These are phyloP conservation scores for Periparus ater DNA, from an alignment of 2,797 vertebrate genomes.

Conservation along the genomic window DNA sequence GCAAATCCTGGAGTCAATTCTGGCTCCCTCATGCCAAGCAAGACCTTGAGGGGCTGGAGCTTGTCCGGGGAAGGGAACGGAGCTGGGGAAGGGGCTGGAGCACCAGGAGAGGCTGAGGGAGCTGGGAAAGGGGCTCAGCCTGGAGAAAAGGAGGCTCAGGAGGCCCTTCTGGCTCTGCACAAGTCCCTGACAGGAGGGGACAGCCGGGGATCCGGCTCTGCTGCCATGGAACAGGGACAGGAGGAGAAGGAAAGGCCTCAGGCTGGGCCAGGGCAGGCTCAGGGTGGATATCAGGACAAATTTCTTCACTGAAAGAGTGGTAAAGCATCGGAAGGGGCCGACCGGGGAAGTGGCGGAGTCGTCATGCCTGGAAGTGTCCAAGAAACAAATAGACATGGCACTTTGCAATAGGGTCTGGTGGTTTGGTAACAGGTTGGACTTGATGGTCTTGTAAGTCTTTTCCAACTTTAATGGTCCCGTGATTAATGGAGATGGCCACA, in stretches of 20 bases:
- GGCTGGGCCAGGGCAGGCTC: accelerated
- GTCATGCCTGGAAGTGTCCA: background rate
- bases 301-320: too few species aligned
- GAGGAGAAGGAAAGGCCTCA: background rate
- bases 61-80: background rate
- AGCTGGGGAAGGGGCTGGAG: background rate
- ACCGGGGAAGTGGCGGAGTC: background rate
- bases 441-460: background rate
- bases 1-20: background rate
- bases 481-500: background rate
- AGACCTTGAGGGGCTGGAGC: background rate
- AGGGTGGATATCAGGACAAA: background rate
- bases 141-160: background rate
- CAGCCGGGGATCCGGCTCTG: background rate
- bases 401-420: background rate
- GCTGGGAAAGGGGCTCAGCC: background rate
- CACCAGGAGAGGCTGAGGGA: accelerated
- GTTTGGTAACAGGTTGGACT: background rate
- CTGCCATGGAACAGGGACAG: background rate
- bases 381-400: accelerated
- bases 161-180: accelerated
- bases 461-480: too few species aligned
- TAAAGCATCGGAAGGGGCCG: background rate
- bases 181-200: background rate
- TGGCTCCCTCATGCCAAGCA: background rate